Evolutionary conservation across 2,797 vertebrate species (phyloP), one percentile per base, ranked within the genome.

Genomic region (Enteromius afrohamiltoni): DNA sequence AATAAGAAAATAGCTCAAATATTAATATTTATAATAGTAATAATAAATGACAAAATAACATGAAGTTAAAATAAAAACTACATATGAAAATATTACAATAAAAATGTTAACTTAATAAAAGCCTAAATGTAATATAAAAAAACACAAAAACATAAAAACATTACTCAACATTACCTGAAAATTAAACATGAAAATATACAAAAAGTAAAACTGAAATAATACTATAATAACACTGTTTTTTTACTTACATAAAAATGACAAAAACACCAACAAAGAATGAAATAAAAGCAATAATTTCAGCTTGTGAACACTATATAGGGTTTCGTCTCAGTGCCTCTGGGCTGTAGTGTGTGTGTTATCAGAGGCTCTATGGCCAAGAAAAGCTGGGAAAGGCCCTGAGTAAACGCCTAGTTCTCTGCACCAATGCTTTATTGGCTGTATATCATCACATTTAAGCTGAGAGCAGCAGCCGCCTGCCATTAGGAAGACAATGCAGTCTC

Each of bases 381-480:
- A 74, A 74, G 21, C 55, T 19, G 14, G 23, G 79, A 71, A 80
- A 80, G 51, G 42, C 68, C 71, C 42, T 8, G 26, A 26, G 80
- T 74, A 65, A 75, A 40, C 58, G 31, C 64, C 17, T 47, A 55
- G 62, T 73, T 68, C 31, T 76, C 45, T 2, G 19, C 10, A 55
- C 37, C 16, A 45, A 53, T 75, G 71, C 74, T 78, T 84, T 81
- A 89, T 89, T 87, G 89, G 83, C 79, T 85, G 91, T 77, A 89
- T 89, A 62, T 89, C 90, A 92, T 92, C 93, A 92, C 65, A 75
- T 80, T 85, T 81, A 37, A 81, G 79, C 71, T 69, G 83, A 85
- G 78, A 69, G 83, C 62, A 37, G 64, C 71, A 80, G 49, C 71
- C 78, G 82, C 17, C 64, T 70, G 68, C 67, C 79, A 85, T 85